Percentiles rank a stretch among this genome's conserved stretches.
These are phyloP conservation scores for Hemithea aestivaria DNA, from an alignment of 2,888 invertebrate genomes.

Conservation along the genomic window DNA sequence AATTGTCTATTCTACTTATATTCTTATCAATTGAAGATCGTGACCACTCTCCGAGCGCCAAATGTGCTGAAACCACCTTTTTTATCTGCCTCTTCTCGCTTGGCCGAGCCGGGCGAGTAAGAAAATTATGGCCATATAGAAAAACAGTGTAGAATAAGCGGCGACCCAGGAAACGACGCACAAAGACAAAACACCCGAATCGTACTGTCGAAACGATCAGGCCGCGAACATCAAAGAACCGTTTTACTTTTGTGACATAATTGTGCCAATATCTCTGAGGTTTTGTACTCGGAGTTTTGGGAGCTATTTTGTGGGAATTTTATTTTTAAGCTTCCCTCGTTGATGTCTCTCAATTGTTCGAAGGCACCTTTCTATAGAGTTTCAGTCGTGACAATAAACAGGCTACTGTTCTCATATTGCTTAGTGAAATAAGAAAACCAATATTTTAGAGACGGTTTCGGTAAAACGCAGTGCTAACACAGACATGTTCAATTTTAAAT, in stretches of 20 bases:
- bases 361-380: background rate
- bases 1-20: constrained; percentile 11
- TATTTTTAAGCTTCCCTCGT: constrained; percentile 9
- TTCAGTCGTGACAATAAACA: background rate
- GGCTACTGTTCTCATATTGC: no score
- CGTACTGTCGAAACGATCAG: constrained; percentile 43
- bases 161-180: constrained; percentile 52
- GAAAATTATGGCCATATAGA: constrained; percentile 61
- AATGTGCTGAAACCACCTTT: constrained; percentile 62
- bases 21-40: constrained; percentile 18
- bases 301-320: constrained; percentile 15
- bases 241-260: constrained; percentile 26
- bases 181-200: constrained; percentile 53
- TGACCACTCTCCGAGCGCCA: constrained; percentile 41
- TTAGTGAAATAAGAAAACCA: no score
- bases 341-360: constrained; percentile 1
- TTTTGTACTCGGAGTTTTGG: constrained; percentile 20
- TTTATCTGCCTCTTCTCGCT: constrained; percentile 66
- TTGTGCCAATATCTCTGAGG: constrained; percentile 24
- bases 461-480: no score
- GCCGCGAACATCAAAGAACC: constrained; percentile 24
- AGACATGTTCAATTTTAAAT: no score
- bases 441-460: no score
- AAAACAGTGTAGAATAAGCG: constrained; percentile 50
- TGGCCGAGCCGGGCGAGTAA: constrained; percentile 54